A percentile compares a stretch with the other conserved stretches of the same genome.
phyloP scores from a whole-genome alignment of 2,113 vertebrate genomes.

The Trichechus manatus region DNA sequence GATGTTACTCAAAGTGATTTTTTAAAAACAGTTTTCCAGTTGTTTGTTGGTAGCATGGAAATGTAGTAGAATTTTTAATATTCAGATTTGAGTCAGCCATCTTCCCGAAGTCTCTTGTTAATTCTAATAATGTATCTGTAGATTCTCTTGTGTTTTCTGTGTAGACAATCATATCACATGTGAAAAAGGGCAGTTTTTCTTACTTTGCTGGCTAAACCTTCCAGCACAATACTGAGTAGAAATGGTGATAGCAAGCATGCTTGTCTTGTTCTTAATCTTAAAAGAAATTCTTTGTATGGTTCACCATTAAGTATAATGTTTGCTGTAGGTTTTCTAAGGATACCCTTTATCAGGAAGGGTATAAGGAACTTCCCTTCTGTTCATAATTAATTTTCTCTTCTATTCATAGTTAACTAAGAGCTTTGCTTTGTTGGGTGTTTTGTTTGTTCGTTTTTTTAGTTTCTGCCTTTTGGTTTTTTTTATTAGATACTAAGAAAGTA shows the following conservation, averaged over 20 bases:
- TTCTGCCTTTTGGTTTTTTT: too few relatives aligned
- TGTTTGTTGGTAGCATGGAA: neutral
- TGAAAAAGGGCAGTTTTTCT: conserved; percentile 12
- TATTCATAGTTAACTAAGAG: neutral
- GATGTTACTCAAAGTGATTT: neutral
- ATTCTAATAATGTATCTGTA: neutral
- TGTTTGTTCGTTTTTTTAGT: neutral
- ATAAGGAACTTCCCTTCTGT: neutral
- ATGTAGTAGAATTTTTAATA: neutral
- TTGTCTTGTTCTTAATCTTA: neutral
- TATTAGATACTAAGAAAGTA: too few relatives aligned
- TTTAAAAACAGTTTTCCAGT: neutral
- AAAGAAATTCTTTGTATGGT: neutral
- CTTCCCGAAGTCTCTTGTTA: neutral
- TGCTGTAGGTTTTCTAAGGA: neutral
- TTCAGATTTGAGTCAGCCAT: neutral
- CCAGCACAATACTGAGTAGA: neutral
- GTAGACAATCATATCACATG: neutral
- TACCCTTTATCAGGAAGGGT: neutral
- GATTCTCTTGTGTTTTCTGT: neutral
- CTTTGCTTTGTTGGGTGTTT: neutral
- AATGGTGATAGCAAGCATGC: neutral
- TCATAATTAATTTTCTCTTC: neutral
- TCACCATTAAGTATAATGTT: neutral
- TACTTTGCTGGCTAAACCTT: neutral